Base-by-base conservation (phyloP, 1,140 invertebrate species). In the Drosophila sechellia region DNA sequence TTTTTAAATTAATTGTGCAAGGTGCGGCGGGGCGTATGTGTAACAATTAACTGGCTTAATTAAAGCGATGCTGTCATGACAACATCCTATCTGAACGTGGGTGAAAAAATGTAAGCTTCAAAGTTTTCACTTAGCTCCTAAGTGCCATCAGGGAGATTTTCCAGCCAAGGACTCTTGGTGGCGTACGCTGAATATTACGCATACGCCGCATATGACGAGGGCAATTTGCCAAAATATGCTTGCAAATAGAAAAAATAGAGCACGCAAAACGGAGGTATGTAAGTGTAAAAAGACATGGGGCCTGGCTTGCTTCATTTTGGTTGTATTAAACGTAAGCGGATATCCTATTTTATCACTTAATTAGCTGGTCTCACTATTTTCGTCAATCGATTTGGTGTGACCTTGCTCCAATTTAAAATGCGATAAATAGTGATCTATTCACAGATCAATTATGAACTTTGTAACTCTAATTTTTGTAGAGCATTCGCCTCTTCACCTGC, bases 41-140 rank as follows among this genome's bases (percentile, higher is more conserved):
- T 63, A 83, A 79, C 75, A 87, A 83, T 69, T 81, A 72, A 54
- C 61, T 69, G 61, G 37, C 78, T 86, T 87, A 81, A 87, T 83
- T 79, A 87, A 69, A 61, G 39, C 45, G 37, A 49, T 49, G 59
- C 42, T 68, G 40, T 31, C 58, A 72, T 50, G 66, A 35, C 50
- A 57, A 57, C 50, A 68, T 52, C 17, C 59, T 11, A 42, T 57
- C 58, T 61, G 52, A 8, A 31, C 35, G 31, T 13, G 31, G 34
- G 35, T 42, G 27, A 5, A 39, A 35, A 42, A 35, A 27, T 22
- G 22, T 31, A 40, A 48, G 42, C 50, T 70, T 48, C 4, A 27
- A 48, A 45, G 25, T 40, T 75, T 57, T 64, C 43, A 34, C 78
- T 71, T 72, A 58, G 13, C 77, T 54, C 39, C 27, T 55, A 60